phyloP scores from a whole-genome alignment of 2,888 invertebrate species.

The Lydus trimaculatus region DNA sequence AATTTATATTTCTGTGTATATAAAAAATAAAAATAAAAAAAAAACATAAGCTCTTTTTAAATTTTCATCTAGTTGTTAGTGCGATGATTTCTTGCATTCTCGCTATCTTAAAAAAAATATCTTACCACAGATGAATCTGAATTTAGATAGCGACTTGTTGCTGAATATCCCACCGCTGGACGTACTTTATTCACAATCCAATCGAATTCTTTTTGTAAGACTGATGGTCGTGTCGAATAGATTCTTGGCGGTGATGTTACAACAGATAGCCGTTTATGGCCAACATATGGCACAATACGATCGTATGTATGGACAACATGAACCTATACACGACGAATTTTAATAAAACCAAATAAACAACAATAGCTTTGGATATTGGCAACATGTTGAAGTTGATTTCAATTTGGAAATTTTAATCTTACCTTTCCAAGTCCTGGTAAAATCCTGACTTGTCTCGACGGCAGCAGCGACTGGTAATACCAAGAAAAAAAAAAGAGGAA shows the following conservation, averaged over 20 bases:
- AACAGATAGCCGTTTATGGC: conserved; percentile 68
- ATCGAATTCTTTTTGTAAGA: conserved; percentile 73
- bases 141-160: conserved; percentile 80
- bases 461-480: conserved; percentile 45
- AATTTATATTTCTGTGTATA: too few relatives aligned
- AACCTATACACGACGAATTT: too few relatives aligned
- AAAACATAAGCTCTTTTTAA: neutral
- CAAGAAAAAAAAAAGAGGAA: conserved; percentile 38
- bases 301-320: conserved; percentile 61
- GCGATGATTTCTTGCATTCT: neutral
- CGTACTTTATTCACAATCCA: conserved; percentile 73
- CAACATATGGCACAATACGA: conserved; percentile 60
- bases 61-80: neutral
- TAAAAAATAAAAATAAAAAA: too few relatives aligned
- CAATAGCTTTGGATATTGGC: neutral
- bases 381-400: neutral
- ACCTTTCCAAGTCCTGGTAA: conserved; percentile 61
- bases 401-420: conserved; percentile 39
- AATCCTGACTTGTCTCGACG: conserved; percentile 60
- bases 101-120: conserved; percentile 38
- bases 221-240: conserved; percentile 70
- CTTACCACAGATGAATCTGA: conserved; percentile 78
- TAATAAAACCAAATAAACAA: too few relatives aligned
- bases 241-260: conserved; percentile 67
- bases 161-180: conserved; percentile 68